These are phyloP conservation scores for Anolis apletophallus DNA, from an alignment of 2,797 vertebrate species.

Conservation along the genomic window DNA sequence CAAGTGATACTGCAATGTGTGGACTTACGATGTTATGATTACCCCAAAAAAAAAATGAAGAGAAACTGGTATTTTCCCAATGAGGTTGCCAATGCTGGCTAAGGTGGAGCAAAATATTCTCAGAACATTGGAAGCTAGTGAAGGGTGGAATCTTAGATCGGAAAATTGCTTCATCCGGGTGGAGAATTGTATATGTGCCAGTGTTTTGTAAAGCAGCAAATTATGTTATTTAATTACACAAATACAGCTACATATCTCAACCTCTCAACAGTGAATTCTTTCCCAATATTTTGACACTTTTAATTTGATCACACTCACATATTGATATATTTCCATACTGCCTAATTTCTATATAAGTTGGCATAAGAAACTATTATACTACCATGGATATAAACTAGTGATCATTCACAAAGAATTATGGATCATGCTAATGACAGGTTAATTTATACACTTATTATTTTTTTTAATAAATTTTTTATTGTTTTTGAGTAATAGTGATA, in stretches of 20 bases:
- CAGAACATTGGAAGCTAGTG: slow-evolving; percentile 28
- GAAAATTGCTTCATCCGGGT: slow-evolving; percentile 53
- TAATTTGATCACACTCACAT: slow-evolving; percentile 9
- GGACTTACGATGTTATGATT: not conserved
- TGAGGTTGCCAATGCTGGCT: slow-evolving; percentile 15
- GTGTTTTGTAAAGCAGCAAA: slow-evolving; percentile 36
- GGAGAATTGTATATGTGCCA: slow-evolving; percentile 39
- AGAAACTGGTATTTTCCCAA: slow-evolving; percentile 15
- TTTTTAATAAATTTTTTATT: no score
- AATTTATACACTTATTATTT: no score
- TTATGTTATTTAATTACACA: slow-evolving; percentile 18
- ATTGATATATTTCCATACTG: not conserved
- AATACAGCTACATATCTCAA: slow-evolving; percentile 10
- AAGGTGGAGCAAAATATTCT: slow-evolving; percentile 30
- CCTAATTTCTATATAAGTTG: not conserved
- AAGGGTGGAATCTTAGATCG: slow-evolving; percentile 13
- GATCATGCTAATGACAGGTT: no score
- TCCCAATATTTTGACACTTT: slow-evolving; percentile 44
- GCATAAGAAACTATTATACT: not conserved
- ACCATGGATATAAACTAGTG: not conserved
- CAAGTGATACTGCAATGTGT: not conserved
- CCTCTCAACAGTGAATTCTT: slow-evolving; percentile 41
- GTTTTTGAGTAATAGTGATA: no score
- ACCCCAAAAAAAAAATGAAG: not conserved
- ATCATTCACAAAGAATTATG: not conserved